Conservation (phyloP, 1,140 invertebrate genomes). For the Drosophila mauritiana region DNA sequence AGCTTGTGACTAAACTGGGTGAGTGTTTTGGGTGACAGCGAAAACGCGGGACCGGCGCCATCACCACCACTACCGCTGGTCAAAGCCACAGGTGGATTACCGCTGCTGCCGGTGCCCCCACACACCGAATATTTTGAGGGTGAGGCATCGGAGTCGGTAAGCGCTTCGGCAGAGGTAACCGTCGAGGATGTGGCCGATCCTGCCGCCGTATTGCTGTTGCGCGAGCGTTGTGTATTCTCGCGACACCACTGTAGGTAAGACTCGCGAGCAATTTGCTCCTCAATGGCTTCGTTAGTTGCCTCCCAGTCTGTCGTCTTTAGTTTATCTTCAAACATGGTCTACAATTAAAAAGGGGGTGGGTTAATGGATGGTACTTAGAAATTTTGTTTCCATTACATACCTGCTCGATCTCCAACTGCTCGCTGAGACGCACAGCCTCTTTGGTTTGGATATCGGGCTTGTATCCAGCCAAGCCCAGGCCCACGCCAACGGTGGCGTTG, state of each 20-base stretch:
- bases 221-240: constrained; percentile 89
- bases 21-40: constrained; percentile 64
- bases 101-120: constrained; percentile 28
- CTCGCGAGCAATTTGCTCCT: constrained; percentile 95
- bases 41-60: constrained; percentile 30
- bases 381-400: constrained; percentile 3
- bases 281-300: constrained; percentile 95
- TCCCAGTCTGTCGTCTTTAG: constrained; percentile 96
- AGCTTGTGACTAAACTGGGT: constrained; percentile 65
- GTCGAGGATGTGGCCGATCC: constrained; percentile 79
- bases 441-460: constrained; percentile 92
- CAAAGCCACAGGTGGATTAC: constrained; percentile 36
- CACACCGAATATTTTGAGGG: constrained; percentile 74
- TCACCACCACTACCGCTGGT: constrained; percentile 26
- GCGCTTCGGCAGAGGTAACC: constrained; percentile 77
- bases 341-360: background rate
- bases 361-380: constrained; percentile 39
- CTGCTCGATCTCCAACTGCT: constrained; percentile 94
- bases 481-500: constrained; percentile 93
- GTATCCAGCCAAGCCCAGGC: constrained; percentile 93
- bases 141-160: constrained; percentile 72
- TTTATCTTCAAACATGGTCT: constrained; percentile 96
- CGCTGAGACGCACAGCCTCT: constrained; percentile 92
- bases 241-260: constrained; percentile 95
- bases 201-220: constrained; percentile 64